These are phyloP conservation scores for Drosophila nasuta DNA, from an alignment of 1,140 invertebrate species.

Conservation along the genomic window DNA sequence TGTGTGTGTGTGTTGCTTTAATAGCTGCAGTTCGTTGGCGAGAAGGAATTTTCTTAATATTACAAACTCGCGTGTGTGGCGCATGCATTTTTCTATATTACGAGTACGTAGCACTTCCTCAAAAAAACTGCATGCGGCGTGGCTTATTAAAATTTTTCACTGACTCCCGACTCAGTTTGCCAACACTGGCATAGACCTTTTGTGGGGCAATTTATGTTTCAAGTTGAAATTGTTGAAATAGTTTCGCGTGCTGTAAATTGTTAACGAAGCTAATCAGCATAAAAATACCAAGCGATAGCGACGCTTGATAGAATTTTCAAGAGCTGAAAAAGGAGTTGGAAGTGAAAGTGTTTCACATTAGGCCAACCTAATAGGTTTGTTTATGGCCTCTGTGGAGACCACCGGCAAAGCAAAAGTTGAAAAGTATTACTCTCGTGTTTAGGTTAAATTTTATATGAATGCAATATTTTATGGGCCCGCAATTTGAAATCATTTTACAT, in stretches of 20 bases:
- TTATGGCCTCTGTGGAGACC: constrained; percentile 28
- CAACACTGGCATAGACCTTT: constrained; percentile 40
- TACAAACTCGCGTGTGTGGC: constrained; percentile 65
- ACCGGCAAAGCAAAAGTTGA: not conserved
- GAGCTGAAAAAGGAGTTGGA: not conserved
- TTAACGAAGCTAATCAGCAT: constrained; percentile 80
- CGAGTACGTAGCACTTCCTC: constrained; percentile 44
- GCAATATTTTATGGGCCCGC: constrained; percentile 1
- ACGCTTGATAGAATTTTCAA: constrained; percentile 15
- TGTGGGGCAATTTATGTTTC: constrained; percentile 66
- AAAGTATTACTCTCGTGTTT: constrained; percentile 20
- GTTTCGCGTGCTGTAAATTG: constrained; percentile 79
- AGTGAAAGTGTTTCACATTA: constrained; percentile 68
- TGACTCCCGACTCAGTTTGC: constrained; percentile 25
- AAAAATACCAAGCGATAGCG: constrained; percentile 61
- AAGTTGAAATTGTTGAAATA: constrained; percentile 77
- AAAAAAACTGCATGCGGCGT: constrained; percentile 27
- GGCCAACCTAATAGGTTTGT: constrained; percentile 50
- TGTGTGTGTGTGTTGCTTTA: constrained; percentile 30
- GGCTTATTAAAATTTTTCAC: constrained; percentile 70
- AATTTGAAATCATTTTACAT: constrained; percentile 27
- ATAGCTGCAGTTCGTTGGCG: constrained; percentile 40
- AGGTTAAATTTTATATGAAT: constrained; percentile 10
- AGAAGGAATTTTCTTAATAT: constrained; percentile 58
- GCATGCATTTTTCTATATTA: constrained; percentile 70